Evolutionary conservation across 1,140 invertebrate species (phyloP).

Genomic region (Bradynema listronoti): DNA sequence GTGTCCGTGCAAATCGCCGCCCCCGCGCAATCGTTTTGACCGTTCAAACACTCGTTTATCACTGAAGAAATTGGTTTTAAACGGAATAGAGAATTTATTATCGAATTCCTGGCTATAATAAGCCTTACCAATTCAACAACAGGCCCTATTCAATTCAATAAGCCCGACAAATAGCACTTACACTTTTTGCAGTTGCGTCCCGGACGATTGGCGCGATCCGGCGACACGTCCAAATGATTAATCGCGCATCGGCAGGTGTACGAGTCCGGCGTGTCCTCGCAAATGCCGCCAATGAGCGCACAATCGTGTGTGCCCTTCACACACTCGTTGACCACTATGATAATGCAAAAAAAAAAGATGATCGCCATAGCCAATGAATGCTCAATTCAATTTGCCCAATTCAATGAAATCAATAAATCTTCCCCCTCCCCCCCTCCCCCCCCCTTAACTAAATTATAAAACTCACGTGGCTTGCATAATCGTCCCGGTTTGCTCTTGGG

Average conservation of each 20-base stretch:
- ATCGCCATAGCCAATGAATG: constrained; percentile 18
- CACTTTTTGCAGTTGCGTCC: constrained; percentile 56
- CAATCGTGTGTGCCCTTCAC: constrained; percentile 52
- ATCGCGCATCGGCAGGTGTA: constrained; percentile 51
- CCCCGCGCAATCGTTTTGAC: constrained; percentile 71
- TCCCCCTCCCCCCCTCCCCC: not conserved
- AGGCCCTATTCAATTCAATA: too few relatives aligned
- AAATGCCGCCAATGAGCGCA: constrained; percentile 53
- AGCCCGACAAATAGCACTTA: constrained; percentile 34
- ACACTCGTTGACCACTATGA: constrained; percentile 55
- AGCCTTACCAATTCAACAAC: too few relatives aligned
- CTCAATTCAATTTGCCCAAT: not conserved
- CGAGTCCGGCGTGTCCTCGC: constrained; percentile 55
- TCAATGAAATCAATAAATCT: not conserved
- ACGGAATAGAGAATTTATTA: too few relatives aligned
- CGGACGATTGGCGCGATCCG: constrained; percentile 47
- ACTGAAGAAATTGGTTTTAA: constrained; percentile 17
- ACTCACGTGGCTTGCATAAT: constrained; percentile 51
- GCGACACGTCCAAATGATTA: constrained; percentile 55
- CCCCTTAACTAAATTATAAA: not conserved
- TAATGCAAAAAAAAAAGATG: constrained; percentile 15
- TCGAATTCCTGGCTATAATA: too few relatives aligned
- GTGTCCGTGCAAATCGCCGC: constrained; percentile 75
- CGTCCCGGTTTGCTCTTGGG: constrained; percentile 48
- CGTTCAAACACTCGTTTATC: constrained; percentile 33